Conservation (phyloP, 2,888 invertebrate genomes). For the Orthosia incerta region DNA sequence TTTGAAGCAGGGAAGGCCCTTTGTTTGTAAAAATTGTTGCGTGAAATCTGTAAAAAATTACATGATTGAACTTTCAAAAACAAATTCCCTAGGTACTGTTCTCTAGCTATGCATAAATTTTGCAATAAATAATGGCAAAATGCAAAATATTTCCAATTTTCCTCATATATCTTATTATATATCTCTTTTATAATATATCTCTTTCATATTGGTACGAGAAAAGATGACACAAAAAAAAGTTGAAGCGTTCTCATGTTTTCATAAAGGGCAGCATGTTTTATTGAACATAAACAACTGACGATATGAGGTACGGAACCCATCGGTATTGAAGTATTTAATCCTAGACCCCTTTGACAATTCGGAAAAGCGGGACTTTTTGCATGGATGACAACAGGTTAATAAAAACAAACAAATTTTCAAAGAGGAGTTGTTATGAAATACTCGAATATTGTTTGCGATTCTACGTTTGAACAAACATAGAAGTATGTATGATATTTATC, state of each 20-base stretch:
- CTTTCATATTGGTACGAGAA: conserved; percentile 30
- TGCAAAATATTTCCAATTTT: conserved; percentile 9
- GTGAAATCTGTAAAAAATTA: background rate
- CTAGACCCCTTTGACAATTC: conserved; percentile 16
- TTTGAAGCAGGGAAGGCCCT: background rate
- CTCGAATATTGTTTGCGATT: conserved; percentile 17
- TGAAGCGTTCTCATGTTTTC: conserved; percentile 34
- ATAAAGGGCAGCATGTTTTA: conserved; percentile 35
- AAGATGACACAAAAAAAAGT: conserved; percentile 28
- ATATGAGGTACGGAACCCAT: conserved; percentile 3
- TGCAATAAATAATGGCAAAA: background rate
- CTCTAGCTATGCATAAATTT: background rate
- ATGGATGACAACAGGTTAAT: conserved; percentile 24
- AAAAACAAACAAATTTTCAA: conserved; percentile 35
- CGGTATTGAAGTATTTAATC: conserved; percentile 33
- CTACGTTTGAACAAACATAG: background rate
- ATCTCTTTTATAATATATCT: no score
- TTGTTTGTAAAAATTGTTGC: conserved; percentile 18
- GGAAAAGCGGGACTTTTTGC: conserved; percentile 21
- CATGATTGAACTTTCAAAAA: background rate
- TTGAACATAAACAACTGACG: conserved; percentile 18
- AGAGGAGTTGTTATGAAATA: conserved; percentile 5
- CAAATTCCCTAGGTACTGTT: background rate
- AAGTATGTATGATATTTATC: background rate
- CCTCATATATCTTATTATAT: no score